Percentiles rank a stretch among this genome's conserved stretches.
phyloP scores from a whole-genome alignment of 2,888 invertebrate species.

The Villa cingulata region DNA sequence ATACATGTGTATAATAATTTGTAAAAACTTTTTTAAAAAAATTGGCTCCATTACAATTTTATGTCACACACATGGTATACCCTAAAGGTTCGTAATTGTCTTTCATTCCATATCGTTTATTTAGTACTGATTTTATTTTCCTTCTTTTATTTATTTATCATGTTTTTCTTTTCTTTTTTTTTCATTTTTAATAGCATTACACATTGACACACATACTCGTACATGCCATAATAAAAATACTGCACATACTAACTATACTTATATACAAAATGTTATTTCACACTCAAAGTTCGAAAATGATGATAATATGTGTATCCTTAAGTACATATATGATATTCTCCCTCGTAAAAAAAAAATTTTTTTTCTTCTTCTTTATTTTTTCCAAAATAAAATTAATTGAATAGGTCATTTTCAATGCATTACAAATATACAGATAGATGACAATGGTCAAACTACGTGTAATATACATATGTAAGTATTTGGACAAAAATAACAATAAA shows the following conservation, averaged over 20 bases:
- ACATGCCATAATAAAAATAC: neutral
- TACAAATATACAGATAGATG: slow-evolving; percentile 2
- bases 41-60: slow-evolving; percentile 37
- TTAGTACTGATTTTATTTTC: neutral
- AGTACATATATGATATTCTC: slow-evolving; percentile 13
- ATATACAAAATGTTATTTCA: too few species aligned
- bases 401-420: slow-evolving; percentile 7
- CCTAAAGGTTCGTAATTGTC: slow-evolving; percentile 9
- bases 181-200: neutral
- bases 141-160: neutral
- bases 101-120: slow-evolving; percentile 1
- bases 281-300: too few species aligned
- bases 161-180: too few species aligned
- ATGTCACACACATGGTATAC: slow-evolving; percentile 24
- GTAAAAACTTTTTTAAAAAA: slow-evolving; percentile 8
- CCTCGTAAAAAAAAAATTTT: too few species aligned
- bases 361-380: slow-evolving; percentile 4
- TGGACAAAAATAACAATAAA: too few species aligned
- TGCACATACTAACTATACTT: too few species aligned
- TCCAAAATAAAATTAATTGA: slow-evolving; percentile 11
- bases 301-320: slow-evolving; percentile 8
- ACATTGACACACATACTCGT: too few species aligned
- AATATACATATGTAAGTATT: too few species aligned
- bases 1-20: neutral
- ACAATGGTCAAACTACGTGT: slow-evolving; percentile 4